Conservation (phyloP, 2,888 invertebrate genomes). For the Cheiracanthium punctorium region DNA sequence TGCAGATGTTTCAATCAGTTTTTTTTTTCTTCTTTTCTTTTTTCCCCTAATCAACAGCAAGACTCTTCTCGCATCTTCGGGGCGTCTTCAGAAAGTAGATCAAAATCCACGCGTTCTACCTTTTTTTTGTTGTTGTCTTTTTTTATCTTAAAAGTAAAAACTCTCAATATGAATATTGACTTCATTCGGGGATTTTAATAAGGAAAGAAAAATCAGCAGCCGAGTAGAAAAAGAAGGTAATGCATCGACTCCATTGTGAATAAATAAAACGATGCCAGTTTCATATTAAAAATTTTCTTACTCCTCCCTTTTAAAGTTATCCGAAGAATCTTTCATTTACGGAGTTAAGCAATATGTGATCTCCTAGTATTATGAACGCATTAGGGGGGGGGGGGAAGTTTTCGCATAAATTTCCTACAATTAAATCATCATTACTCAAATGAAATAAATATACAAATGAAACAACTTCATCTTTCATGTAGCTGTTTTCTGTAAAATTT, state of each 20-base stretch:
- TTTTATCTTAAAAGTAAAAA: not conserved
- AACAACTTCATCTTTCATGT: too few relatives aligned
- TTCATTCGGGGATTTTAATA: too few relatives aligned
- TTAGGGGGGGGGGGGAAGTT: not conserved
- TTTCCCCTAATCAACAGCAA: not conserved
- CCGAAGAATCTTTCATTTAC: too few relatives aligned
- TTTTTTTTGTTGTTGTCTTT: not conserved
- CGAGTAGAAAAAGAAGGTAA: too few relatives aligned
- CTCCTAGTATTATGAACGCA: not conserved
- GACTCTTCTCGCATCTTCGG: not conserved
- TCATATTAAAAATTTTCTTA: too few relatives aligned
- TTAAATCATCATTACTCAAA: not conserved
- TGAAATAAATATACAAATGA: not conserved
- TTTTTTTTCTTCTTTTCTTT: not conserved
- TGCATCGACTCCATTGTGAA: too few relatives aligned
- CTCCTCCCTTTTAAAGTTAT: too few relatives aligned
- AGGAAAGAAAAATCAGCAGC: too few relatives aligned
- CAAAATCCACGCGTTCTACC: not conserved
- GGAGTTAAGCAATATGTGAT: not conserved
- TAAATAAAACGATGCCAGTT: too few relatives aligned
- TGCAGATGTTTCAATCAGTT: not conserved
- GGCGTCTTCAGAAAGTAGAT: not conserved
- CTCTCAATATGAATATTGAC: not conserved
- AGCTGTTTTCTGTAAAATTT: too few relatives aligned
- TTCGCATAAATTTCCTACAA: not conserved